Evolutionary conservation across 2,888 invertebrate species (phyloP), one percentile per base, ranked within the genome.

Genomic region (Cantharis rustica): DNA sequence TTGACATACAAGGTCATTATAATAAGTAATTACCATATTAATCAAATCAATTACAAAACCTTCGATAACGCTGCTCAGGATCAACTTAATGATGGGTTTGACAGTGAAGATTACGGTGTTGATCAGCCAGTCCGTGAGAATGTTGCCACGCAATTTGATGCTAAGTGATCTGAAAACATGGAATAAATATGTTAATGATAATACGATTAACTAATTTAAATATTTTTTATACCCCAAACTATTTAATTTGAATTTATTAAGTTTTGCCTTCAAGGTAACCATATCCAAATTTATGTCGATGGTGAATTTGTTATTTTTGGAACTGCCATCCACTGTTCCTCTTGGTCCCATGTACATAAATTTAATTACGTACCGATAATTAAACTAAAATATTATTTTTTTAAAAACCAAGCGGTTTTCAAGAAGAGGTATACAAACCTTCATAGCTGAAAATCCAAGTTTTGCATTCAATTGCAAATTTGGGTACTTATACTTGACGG

Each of bases 301-400:
- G 16, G 71, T 75, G 15, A 75, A 75, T 71, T 68, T 75, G 16
- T 62, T 71, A 5, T 23, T 63, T 15, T 27, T 23, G 16, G 71
- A 68, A 27, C 62, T 68, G 5, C 75, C 75, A 10, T 62, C 31
- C 13, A 63, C 75, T 16, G 4, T 23, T 4, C 75, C 75, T n/a
- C 10, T 13, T 11, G 75, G 75, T 17, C 75, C 75, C 17, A 75
- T n/a, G 16, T 31, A 10, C 75, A 75, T 71, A 16, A 71, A 75
- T 26, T 71, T 75, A 10, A 69, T 68, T 68, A 62, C 71, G 20
- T 75, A 75, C 4, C 68, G 3, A 26, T 75, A 75, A 17, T 61
- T 20, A 27, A 75, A 75, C 75, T 75, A 27, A 68, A 71, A 26
- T 23, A 13, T 31, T 16, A 70, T 61, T 17, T 11, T 11, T 16